phyloP scores from a whole-genome alignment of 2,888 invertebrate genomes.

The Noctua pronuba region DNA sequence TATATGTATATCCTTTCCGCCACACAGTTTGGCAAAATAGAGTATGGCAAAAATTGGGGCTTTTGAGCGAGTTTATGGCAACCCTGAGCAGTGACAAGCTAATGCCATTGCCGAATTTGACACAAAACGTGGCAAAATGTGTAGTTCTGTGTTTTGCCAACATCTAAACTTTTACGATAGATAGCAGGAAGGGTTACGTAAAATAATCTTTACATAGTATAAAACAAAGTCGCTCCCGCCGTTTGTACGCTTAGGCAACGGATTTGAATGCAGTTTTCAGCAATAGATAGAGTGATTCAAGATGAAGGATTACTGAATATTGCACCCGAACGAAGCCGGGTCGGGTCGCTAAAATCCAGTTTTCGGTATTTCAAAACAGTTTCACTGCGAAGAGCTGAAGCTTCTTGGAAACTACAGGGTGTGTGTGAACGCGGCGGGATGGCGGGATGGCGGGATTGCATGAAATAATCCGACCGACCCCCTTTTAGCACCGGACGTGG shows the following conservation, averaged over 20 bases:
- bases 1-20: neutral
- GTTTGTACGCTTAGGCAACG: too few species aligned
- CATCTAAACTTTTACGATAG: neutral
- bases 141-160: too few species aligned
- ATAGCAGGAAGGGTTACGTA: neutral
- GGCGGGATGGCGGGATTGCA: conserved; percentile 26
- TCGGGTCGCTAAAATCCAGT: neutral
- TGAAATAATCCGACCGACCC: conserved; percentile 43
- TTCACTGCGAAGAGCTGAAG: neutral
- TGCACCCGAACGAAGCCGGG: too few species aligned
- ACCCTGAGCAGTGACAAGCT: too few species aligned
- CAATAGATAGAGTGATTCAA: too few species aligned
- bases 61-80: too few species aligned
- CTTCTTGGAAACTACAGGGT: conserved; percentile 26
- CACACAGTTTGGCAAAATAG: neutral
- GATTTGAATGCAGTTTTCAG: too few species aligned
- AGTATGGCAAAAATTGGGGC: too few species aligned
- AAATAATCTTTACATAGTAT: neutral
- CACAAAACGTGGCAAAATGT: too few species aligned
- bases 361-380: conserved; percentile 6
- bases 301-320: too few species aligned
- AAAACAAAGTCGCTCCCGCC: too few species aligned
- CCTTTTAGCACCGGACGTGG: conserved; percentile 38
- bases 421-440: conserved; percentile 23
- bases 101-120: too few species aligned